Base-by-base conservation (phyloP, 2,888 invertebrate genomes). In the Agrenia bidenticulata region DNA sequence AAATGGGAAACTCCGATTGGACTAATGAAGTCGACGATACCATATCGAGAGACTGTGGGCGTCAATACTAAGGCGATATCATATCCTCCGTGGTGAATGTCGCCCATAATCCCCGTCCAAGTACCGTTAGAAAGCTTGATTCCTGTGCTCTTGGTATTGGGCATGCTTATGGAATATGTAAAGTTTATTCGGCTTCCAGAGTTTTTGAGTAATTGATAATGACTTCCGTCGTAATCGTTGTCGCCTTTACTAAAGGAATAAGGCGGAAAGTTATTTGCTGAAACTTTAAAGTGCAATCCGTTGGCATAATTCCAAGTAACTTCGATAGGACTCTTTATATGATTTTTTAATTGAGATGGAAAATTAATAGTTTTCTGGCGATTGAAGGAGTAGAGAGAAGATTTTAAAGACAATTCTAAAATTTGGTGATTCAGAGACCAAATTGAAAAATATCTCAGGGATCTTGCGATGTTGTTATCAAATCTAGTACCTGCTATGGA, bases 1-100 rank as follows among this genome's bases (percentile, higher is more conserved):
- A 67, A 23, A 26, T 61, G 61, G 2, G 60, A 49, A 19, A 60
- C 37, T 42, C 67, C 67, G 27, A 67, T 64, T 1, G 67, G 63
- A n/a, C 56, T 56, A 1, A 60, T 63, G 51, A 67, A 64, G 17
- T 67, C 67, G 17, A 23, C 42, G 15, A 21, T 2, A 4, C 37
- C n/a, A 15, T 4, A 24, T 54, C 54, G 2, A 5, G 24, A 26
- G 2, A 4, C 54, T 2, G 54, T 54, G 5, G n/a, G 24, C 7
- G 54, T 27, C 11, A 54, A 26, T 2, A 54, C 32, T 27, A 54
- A 27, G 4, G 27, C 54, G 32, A 54, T 32, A 27, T 54, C 54
- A 27, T 4, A 54, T 7, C 7, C 32, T 5, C 54, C 54, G 13
- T 54, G 27, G 2, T 26, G 24, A 15, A 54, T 24, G 32, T 54